Evolutionary conservation across 2,888 invertebrate genomes (phyloP).

Genomic region (Sipha maydis): DNA sequence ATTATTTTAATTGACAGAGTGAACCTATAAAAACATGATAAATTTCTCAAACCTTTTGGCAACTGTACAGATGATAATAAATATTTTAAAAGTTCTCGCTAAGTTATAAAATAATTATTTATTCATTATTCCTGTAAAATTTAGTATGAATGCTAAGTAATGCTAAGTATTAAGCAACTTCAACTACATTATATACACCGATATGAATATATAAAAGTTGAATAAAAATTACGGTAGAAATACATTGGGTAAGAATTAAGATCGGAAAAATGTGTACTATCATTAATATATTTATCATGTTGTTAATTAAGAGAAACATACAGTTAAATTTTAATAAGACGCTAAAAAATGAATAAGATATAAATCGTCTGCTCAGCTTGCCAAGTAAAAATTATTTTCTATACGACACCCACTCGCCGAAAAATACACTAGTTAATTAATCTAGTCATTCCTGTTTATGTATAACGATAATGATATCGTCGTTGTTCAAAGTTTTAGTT

Average conservation of each 20-base stretch:
- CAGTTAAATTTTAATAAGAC: slow-evolving; percentile 34
- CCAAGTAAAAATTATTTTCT: slow-evolving; percentile 35
- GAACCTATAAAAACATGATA: slow-evolving; percentile 15
- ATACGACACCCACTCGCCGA: slow-evolving; percentile 8
- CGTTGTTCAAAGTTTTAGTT: background rate
- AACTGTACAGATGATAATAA: background rate
- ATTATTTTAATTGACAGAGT: slow-evolving; percentile 26
- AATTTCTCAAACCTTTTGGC: slow-evolving; percentile 21
- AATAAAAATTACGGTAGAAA: background rate
- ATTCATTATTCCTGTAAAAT: background rate
- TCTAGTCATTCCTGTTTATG: slow-evolving; percentile 1
- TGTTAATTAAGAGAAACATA: slow-evolving; percentile 9
- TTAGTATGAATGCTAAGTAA: background rate
- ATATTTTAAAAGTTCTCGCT: background rate
- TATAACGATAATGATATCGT: slow-evolving; percentile 7
- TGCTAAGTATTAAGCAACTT: background rate
- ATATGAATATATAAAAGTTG: background rate
- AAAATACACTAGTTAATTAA: slow-evolving; percentile 35
- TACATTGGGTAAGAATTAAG: background rate
- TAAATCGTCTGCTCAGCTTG: slow-evolving; percentile 7
- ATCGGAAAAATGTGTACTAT: background rate
- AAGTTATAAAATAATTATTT: background rate
- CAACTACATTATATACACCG: background rate
- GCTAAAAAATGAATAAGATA: slow-evolving; percentile 40
- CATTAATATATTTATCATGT: background rate